Evolutionary conservation across 2,113 vertebrate genomes (phyloP).

Genomic region (Paradoxurus hermaphroditus): DNA sequence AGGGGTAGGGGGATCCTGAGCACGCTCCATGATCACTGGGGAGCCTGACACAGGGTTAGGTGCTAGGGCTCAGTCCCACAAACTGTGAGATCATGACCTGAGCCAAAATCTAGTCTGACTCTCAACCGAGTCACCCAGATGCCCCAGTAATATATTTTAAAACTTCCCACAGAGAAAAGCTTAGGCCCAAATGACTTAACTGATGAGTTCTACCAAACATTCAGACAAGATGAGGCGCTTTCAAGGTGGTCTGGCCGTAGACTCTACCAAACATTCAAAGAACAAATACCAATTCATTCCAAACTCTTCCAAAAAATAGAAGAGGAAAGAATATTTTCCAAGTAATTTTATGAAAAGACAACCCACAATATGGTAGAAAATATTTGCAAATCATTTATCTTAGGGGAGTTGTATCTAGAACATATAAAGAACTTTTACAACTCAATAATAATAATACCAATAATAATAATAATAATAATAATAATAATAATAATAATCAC

Average conservation of each 20-base stretch:
- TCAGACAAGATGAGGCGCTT: neutral
- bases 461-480: slow-evolving; percentile 24
- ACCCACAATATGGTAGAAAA: neutral
- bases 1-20: too few relatives aligned
- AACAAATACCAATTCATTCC: neutral
- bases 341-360: neutral
- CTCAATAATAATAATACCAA: neutral
- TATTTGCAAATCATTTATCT: neutral
- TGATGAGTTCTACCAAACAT: neutral
- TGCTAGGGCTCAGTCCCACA: too few relatives aligned
- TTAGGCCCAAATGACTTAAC: neutral
- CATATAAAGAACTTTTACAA: neutral
- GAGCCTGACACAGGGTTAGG: too few relatives aligned
- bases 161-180: neutral
- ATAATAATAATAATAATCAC: neutral
- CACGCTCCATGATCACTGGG: too few relatives aligned
- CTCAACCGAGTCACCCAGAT: too few relatives aligned
- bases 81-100: too few relatives aligned
- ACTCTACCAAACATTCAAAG: neutral
- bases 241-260: too few relatives aligned
- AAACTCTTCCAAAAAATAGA: slow-evolving; percentile 4
- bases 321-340: neutral
- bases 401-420: neutral
- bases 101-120: too few relatives aligned
- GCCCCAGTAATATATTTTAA: neutral